These are phyloP conservation scores for Alentia gelatinosa DNA, from an alignment of 2,888 invertebrate genomes.

Conservation along the genomic window DNA sequence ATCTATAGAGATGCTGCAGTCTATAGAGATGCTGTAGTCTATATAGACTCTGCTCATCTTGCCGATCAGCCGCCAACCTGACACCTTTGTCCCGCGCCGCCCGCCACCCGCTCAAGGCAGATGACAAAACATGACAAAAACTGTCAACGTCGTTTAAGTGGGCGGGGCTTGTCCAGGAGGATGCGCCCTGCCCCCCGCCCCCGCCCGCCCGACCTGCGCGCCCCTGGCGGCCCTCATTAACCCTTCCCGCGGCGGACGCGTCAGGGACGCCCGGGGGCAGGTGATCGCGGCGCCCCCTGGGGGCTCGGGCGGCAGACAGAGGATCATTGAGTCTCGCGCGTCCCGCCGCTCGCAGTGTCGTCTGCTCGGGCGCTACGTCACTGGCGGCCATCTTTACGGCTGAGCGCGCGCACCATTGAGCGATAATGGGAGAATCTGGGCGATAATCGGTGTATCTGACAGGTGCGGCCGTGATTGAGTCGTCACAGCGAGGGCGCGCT, in stretches of 20 bases:
- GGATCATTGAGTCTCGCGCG: background rate
- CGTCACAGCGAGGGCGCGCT: background rate
- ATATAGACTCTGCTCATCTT: too few relatives aligned
- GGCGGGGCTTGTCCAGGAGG: background rate
- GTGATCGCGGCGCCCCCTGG: constrained; percentile 15
- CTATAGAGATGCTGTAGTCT: too few relatives aligned
- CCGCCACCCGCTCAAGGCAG: background rate
- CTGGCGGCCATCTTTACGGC: constrained; percentile 45
- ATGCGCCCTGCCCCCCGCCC: background rate
- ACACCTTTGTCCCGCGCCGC: background rate
- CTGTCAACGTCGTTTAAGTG: constrained; percentile 8
- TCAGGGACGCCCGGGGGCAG: constrained; percentile 11
- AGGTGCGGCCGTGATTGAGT: constrained; percentile 45
- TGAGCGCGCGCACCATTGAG: constrained; percentile 16
- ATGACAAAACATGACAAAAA: constrained; percentile 32
- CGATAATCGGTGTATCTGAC: constrained; percentile 50
- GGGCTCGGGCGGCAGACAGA: background rate
- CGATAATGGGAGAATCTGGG: constrained; percentile 44
- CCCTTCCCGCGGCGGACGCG: background rate
- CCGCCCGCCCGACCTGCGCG: background rate
- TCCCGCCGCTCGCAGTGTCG: background rate
- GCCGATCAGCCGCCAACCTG: too few relatives aligned
- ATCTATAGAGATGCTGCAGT: too few relatives aligned
- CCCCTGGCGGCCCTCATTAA: constrained; percentile 38
- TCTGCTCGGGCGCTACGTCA: background rate